Percentiles rank a stretch among this genome's conserved stretches.
phyloP scores from a whole-genome alignment of 2,113 vertebrate genomes.

The Heptranchias perlo region DNA sequence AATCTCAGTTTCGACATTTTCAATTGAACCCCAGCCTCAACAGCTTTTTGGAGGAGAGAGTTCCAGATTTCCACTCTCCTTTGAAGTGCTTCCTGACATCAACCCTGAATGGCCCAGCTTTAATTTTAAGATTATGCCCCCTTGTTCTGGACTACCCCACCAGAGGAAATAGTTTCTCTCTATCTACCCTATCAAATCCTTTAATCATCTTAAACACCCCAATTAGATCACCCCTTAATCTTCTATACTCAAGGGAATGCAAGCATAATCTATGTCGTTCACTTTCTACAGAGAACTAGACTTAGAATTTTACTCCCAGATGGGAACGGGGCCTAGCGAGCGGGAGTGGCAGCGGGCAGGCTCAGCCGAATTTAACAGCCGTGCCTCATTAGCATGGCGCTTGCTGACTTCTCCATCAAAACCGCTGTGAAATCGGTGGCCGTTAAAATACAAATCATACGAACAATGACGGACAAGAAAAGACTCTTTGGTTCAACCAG shows the following conservation, averaged over 20 bases:
- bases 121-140: not conserved
- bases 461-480: no score
- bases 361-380: not conserved
- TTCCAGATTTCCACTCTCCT: not conserved
- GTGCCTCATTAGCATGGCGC: not conserved
- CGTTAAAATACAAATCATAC: no score
- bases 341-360: no score
- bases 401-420: no score
- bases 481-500: no score
- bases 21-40: not conserved
- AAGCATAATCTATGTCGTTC: not conserved
- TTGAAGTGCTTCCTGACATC: not conserved
- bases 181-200: not conserved
- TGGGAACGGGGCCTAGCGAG: no score
- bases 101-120: not conserved
- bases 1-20: not conserved
- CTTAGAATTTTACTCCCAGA: not conserved
- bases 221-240: not conserved
- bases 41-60: not conserved
- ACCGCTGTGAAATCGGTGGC: no score
- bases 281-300: not conserved
- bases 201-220: not conserved
- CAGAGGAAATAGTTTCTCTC: not conserved
- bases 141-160: not conserved
- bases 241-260: not conserved